Evolutionary conservation across 1,140 invertebrate species (phyloP).

Genomic region (Bursaphelenchus mucronatus): DNA sequence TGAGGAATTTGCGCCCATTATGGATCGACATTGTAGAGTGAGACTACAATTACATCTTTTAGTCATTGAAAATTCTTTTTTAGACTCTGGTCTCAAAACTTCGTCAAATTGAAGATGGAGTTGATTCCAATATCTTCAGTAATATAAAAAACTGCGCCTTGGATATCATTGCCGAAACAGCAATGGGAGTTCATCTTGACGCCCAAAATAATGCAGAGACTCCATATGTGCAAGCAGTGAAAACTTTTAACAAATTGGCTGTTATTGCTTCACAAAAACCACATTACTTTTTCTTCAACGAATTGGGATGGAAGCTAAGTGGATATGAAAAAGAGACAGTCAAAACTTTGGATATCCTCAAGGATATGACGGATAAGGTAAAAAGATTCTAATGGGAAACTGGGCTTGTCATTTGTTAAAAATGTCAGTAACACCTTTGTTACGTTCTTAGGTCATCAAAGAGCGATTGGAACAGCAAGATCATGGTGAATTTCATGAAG

Average conservation of each 20-base stretch:
- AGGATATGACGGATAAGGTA: slow-evolving; percentile 63
- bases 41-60: slow-evolving; percentile 1
- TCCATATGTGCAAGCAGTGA: slow-evolving; percentile 73
- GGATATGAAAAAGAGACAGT: slow-evolving; percentile 37
- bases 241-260: slow-evolving; percentile 59
- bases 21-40: slow-evolving; percentile 34
- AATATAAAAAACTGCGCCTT: slow-evolving; percentile 76
- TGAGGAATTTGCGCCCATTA: slow-evolving; percentile 74
- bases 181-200: slow-evolving; percentile 73
- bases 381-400: slow-evolving; percentile 73
- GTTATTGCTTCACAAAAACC: slow-evolving; percentile 3
- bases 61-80: slow-evolving; percentile 52
- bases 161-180: slow-evolving; percentile 78
- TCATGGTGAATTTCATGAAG: background rate
- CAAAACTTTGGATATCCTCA: slow-evolving; percentile 31
- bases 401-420: slow-evolving; percentile 63
- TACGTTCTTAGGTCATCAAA: slow-evolving; percentile 33
- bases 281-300: slow-evolving; percentile 32
- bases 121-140: slow-evolving; percentile 72
- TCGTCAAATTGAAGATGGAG: slow-evolving; percentile 63
- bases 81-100: slow-evolving; percentile 69
- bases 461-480: slow-evolving; percentile 19
- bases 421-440: too few relatives aligned
- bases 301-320: slow-evolving; percentile 36
- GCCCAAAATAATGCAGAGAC: slow-evolving; percentile 70